These are phyloP conservation scores for Sebastes kiyomatsui DNA, from an alignment of 2,797 vertebrate genomes.

Conservation along the genomic window DNA sequence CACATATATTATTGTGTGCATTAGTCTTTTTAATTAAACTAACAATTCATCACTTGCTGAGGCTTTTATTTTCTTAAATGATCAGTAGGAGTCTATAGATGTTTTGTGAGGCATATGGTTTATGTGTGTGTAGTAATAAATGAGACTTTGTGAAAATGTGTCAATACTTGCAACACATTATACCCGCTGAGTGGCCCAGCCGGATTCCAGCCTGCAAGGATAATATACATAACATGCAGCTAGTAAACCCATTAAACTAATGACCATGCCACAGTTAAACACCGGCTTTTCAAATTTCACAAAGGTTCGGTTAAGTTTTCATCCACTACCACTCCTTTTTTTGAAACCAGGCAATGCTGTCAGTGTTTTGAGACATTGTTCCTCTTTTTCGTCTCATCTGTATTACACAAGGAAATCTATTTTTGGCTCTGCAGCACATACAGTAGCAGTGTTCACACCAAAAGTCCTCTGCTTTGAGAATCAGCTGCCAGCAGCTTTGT, in stretches of 20 bases:
- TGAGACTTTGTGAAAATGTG: neutral
- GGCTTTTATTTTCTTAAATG: neutral
- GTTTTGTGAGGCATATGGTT: neutral
- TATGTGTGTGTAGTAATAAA: neutral
- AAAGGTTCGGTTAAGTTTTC: neutral
- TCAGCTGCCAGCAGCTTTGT: conserved; percentile 16
- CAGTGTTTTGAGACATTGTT: conserved; percentile 19
- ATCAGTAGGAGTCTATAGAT: too few relatives aligned
- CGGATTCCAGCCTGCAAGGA: conserved; percentile 11
- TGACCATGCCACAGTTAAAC: conserved; percentile 1
- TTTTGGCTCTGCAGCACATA: conserved; percentile 48
- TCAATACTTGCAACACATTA: neutral
- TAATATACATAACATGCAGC: conserved; percentile 9
- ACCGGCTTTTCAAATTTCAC: neutral
- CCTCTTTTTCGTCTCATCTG: conserved; percentile 30
- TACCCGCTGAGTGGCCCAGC: conserved; percentile 10
- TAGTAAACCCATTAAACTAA: conserved; percentile 16
- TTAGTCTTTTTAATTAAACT: neutral
- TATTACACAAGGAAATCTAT: conserved; percentile 50
- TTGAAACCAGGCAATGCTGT: neutral
- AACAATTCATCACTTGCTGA: neutral
- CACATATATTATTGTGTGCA: neutral
- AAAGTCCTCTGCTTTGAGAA: conserved; percentile 10
- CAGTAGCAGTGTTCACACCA: conserved; percentile 2
- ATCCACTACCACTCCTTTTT: neutral